Base-by-base conservation (phyloP, 1,140 invertebrate genomes). In the Nasonia giraulti region DNA sequence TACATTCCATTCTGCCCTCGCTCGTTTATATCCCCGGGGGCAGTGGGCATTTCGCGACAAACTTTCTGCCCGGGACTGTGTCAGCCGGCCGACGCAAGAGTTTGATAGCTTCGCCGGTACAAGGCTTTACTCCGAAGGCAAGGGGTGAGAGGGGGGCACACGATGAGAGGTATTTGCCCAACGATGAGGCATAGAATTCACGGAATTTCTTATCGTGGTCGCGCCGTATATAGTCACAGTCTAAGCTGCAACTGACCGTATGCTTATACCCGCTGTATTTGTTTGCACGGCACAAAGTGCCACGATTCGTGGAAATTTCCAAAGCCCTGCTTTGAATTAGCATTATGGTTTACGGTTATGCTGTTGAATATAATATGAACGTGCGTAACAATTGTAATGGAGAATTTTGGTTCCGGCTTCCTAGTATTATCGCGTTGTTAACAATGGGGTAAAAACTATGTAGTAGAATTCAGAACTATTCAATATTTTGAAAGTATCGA, bases 151-250 rank as follows among this genome's bases (percentile, higher is more conserved):
- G 68, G 31, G 10, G 27, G 27, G 23, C 14, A 71, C 27, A 50
- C n/a, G 23, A 47, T 73, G 31, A 73, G 23, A 10, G 66, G 20
- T 81, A 50, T 81, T 73, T 81, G 68, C 40, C 27, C 40, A 50
- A 73, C 40, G 69, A 47, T 50, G 40, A 47, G 27, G 33, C 69
- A 50, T 40, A 23, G 68, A 44, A 71, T 81, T 50, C 12, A 27
- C 44, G 68, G 80, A 81, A 44, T 73, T 27, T 80, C 78, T 81
- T 71, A 73, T 50, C 80, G 80, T 11, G 10, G 10, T 20, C 4
- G 14, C 14, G 31, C 31, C 33, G 37, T 11, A 44, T 44, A 44
- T 33, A 73, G 55, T 3, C 20, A 20, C 17, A 62, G 17, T n/a
- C 55, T 20, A n/a, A 62, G n/a, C 55, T 62, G 17, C 6, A 62